Evolutionary conservation across 1,140 invertebrate species (phyloP), one percentile per base, ranked within the genome.

Genomic region (Pogonomyrmex barbatus): DNA sequence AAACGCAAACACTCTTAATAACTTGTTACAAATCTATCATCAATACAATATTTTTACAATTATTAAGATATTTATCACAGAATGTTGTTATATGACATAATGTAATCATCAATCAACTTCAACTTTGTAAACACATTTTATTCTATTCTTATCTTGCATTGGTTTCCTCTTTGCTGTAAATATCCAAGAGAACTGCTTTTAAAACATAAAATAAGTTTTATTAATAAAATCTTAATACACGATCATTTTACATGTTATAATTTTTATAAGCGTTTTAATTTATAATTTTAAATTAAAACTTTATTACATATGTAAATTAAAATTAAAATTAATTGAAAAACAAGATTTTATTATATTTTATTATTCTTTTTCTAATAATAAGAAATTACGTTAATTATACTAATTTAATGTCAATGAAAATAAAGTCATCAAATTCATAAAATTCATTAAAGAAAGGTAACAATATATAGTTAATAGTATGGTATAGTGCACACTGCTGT

Each of bases 1-100:
- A 52, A 79, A 77, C 17, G 52, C 42, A 30, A 68, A 30, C n/a
- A 62, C 47, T 60, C 54, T 62, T 39, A 68, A 83, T 83, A 83
- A 75, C 68, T 45, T 42, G n/a, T 47, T 56, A 39, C 78, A 82
- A 82, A 50, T 47, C n/a, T 77, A 2, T 60, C 12, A 10, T 45
- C 42, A 17, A 8, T 8, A 5, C 4, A 33, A 45, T 60, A 82
- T 47, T 56, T 79, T 79, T 79, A 45, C 58, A 77, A 24, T 47
- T 58, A 17, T 12, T 60, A 12, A 56, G 24, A 42, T 45, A 73
- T 52, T 42, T 56, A 17, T n/a, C 17, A 54, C 12, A 8, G 5
- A 54, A 77, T 47, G 45, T 33, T 78, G 14, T 65, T 4, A 63
- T 45, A 5, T 65, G 10, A 65, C 36, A 30, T 36, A 24, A 73